A percentile compares a stretch with the other conserved stretches of the same genome.
phyloP scores from a whole-genome alignment of 2,797 vertebrate species.

The Cynopterus sphinx region DNA sequence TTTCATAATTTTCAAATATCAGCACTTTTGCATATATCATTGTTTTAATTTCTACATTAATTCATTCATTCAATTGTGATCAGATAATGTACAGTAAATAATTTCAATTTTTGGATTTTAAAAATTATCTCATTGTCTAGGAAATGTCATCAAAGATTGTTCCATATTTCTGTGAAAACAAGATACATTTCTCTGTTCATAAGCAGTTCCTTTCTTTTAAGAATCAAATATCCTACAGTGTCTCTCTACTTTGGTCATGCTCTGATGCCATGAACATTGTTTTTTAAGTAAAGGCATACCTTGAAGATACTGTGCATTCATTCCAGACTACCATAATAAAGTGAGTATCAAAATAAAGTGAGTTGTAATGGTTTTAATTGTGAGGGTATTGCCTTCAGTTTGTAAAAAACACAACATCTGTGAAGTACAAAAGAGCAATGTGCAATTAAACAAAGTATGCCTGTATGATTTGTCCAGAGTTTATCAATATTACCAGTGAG shows the following conservation, averaged over 20 bases:
- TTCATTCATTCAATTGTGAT: not conserved
- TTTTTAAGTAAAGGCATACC: not conserved
- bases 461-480: not conserved
- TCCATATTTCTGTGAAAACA: not conserved
- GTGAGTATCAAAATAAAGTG: not conserved
- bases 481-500: conserved; percentile 16
- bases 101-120: not conserved
- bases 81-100: not conserved
- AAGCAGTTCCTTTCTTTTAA: not conserved
- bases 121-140: not conserved
- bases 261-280: not conserved
- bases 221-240: not conserved
- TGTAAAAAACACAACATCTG: not conserved
- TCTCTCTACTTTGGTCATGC: not conserved
- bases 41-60: not conserved
- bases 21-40: not conserved
- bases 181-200: not conserved
- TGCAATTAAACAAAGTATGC: not conserved
- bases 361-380: not conserved
- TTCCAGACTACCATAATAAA: not conserved
- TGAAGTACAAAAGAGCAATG: not conserved
- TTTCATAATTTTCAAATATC: not conserved
- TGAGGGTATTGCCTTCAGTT: not conserved
- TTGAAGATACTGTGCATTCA: not conserved
- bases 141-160: not conserved